Conservation (phyloP, 2,113 vertebrate genomes). For the Crotalus helleri region DNA sequence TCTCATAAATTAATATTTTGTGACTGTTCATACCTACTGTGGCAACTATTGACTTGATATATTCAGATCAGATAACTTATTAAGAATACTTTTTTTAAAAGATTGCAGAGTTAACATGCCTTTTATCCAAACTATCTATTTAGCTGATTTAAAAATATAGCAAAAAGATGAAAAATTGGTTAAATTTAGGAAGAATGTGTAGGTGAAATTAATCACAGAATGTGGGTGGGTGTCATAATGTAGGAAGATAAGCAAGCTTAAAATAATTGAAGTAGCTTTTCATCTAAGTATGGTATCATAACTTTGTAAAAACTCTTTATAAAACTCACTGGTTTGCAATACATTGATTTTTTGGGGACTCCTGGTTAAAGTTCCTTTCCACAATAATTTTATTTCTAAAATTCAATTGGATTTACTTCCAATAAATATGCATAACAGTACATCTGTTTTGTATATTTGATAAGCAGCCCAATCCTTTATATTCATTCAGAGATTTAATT, state of each 20-base stretch:
- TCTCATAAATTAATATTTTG: not conserved
- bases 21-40: not conserved
- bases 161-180: not conserved
- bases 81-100: not conserved
- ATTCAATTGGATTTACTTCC: not conserved
- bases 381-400: not conserved
- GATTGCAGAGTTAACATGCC: not conserved
- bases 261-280: slow-evolving; percentile 11
- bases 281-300: not conserved
- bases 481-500: not conserved
- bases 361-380: not conserved
- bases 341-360: not conserved
- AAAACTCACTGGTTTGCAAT: not conserved
- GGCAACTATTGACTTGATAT: not conserved
- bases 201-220: accelerated
- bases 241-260: slow-evolving; percentile 25
- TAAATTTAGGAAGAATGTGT: slow-evolving; percentile 26
- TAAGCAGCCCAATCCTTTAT: not conserved
- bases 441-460: not conserved
- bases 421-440: not conserved
- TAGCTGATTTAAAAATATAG: not conserved
- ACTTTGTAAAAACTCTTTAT: not conserved
- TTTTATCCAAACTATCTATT: slow-evolving; percentile 10
- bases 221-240: not conserved
- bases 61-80: not conserved